Evolutionary conservation across 1,140 invertebrate species (phyloP).

Genomic region (Centruroides vittatus): DNA sequence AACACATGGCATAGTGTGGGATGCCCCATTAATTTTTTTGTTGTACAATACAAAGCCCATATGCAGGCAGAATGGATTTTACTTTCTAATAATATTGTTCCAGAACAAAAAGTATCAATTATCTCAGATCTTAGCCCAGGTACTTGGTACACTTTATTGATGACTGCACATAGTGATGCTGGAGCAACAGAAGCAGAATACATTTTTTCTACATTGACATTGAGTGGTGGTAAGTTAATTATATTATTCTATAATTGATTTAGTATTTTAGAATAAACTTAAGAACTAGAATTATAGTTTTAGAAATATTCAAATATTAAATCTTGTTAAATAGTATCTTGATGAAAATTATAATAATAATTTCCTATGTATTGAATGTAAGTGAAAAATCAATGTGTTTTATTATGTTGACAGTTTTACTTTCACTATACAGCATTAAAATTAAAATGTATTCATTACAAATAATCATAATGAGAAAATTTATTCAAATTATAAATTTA

Average conservation of each 20-base stretch:
- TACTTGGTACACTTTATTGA: slow-evolving; percentile 67
- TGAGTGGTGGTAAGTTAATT: slow-evolving; percentile 38
- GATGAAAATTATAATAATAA: background rate
- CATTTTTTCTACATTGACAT: slow-evolving; percentile 49
- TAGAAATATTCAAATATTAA: too few species aligned
- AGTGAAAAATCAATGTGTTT: too few species aligned
- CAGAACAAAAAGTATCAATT: slow-evolving; percentile 36
- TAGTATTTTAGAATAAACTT: too few species aligned
- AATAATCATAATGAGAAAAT: too few species aligned
- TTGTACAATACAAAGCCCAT: slow-evolving; percentile 74
- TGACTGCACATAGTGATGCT: slow-evolving; percentile 83
- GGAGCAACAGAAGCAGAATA: slow-evolving; percentile 76
- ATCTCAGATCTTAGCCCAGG: slow-evolving; percentile 55
- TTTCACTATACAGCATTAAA: too few species aligned
- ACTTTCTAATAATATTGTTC: slow-evolving; percentile 81
- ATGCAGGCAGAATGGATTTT: slow-evolving; percentile 65
- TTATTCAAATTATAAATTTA: too few species aligned
- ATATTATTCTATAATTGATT: too few species aligned
- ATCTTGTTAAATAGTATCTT: background rate
- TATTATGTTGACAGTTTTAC: background rate
- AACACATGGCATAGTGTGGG: slow-evolving; percentile 87
- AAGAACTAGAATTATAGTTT: too few species aligned
- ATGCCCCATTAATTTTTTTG: slow-evolving; percentile 89
- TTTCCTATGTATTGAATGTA: background rate
- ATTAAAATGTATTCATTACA: too few species aligned